Conservation (phyloP, 2,113 vertebrate genomes). For the Arenaria interpres region DNA sequence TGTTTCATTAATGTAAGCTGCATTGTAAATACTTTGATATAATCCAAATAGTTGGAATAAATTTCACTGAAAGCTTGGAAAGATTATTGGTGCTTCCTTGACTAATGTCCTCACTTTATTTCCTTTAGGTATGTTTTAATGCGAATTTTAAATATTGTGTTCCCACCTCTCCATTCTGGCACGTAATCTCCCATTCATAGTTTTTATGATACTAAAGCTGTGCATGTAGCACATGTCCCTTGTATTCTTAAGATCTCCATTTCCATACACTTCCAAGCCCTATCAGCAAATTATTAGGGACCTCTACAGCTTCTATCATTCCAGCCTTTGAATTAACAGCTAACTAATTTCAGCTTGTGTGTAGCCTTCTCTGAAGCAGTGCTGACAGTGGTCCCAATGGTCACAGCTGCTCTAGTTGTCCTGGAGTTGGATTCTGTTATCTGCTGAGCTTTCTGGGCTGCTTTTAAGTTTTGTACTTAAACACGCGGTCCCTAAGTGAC, state of each 20-base stretch:
- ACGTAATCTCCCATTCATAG: not conserved
- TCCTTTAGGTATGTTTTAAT: not conserved
- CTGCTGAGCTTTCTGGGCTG: not conserved
- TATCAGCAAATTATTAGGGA: not conserved
- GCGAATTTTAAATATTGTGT: not conserved
- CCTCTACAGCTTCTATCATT: not conserved
- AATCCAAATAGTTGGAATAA: not conserved
- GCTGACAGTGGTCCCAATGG: not conserved
- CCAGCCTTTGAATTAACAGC: not conserved
- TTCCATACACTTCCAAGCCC: not conserved
- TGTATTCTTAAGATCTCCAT: not conserved
- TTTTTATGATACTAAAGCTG: not conserved
- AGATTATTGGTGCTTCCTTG: not conserved
- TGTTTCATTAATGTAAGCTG: not conserved
- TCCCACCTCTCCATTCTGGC: not conserved
- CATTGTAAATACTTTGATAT: not conserved
- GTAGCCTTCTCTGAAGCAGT: not conserved
- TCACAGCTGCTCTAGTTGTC: not conserved
- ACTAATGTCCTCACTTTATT: not conserved
- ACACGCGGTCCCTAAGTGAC: accelerated
- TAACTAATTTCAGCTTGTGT: not conserved
- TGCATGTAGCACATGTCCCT: not conserved
- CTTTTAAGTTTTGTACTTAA: not conserved
- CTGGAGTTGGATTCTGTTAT: not conserved
- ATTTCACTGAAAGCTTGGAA: not conserved